Evolutionary conservation across 2,113 vertebrate genomes (phyloP), one percentile per base, ranked within the genome.

Genomic region (Psittacula cyanocephala): DNA sequence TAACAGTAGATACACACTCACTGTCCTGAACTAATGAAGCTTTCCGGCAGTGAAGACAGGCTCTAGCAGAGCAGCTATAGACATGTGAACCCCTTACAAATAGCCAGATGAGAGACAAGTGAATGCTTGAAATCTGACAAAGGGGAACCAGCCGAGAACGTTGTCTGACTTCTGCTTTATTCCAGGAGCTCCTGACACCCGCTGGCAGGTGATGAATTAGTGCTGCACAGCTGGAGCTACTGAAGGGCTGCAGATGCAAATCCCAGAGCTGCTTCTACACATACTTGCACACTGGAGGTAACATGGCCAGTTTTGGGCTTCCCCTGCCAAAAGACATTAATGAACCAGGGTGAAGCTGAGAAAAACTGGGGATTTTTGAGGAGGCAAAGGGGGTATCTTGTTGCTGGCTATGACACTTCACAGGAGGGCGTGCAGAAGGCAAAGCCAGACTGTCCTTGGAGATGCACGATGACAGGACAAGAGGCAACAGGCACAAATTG

Each of bases 41-140:
- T 96, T 88, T 69, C 95, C 95, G 95, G 93, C 93, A 93, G 95
- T 52, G 91, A 87, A 95, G 93, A 75, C 79, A 64, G 81, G 74
- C 89, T 96, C 91, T 57, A 76, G 75, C 1, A 0, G 89, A 92
- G 94, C 33, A 1, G 29, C 62, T 69, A 17, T 18, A 80, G 69
- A 39, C 0, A 10, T 62, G 57, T 47, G 89, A 92, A 60, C 81
- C 71, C 86, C 65, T 91, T 76, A 49, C 68, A 94, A 86, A 88
- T 44, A 81, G 86, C 92, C 92, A 91, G 84, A 72, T 94, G 83
- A 95, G 83, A 89, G 77, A 84, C 55, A 52, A 72, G 74, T 9
- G 65, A 47, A 39, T 41, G 74, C 87, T 69, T 92, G 86, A 87
- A 89, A 91, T 93, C 72, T 57, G 57, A 84, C 94, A 95, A 82